Evolutionary conservation across 2,797 vertebrate species (phyloP).

Genomic region (Macropodus opercularis): DNA sequence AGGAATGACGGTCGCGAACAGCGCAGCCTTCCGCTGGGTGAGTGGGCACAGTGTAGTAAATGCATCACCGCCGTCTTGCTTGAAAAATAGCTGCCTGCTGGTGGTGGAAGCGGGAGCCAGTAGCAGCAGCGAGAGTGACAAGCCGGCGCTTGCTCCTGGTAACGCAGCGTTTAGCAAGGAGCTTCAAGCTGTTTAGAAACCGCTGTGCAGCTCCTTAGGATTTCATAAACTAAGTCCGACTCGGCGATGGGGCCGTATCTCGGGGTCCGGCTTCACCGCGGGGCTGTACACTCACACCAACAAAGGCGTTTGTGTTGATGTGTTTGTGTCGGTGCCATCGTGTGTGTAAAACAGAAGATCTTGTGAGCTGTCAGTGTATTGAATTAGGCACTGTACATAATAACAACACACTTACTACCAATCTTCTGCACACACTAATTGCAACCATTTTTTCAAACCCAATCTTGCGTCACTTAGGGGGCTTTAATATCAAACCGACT

Average conservation of each 20-base stretch:
- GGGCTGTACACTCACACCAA: background rate
- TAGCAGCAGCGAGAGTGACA: background rate
- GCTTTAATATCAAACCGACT: slow-evolving; percentile 52
- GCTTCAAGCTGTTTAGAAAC: background rate
- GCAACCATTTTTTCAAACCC: slow-evolving; percentile 42
- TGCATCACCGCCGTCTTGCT: background rate
- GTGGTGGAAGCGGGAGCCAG: background rate
- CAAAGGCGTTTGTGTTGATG: background rate
- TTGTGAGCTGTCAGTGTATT: slow-evolving; percentile 8
- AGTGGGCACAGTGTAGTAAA: background rate
- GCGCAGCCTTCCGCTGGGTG: background rate
- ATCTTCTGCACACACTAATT: slow-evolving; percentile 44
- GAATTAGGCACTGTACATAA: slow-evolving; percentile 34
- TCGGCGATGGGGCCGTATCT: background rate
- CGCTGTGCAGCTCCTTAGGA: background rate
- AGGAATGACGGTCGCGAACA: background rate
- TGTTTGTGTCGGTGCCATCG: slow-evolving; percentile 7
- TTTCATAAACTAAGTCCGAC: background rate
- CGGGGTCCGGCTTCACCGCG: background rate
- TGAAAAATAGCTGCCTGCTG: background rate
- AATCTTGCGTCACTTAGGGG: slow-evolving; percentile 35
- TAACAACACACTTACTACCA: slow-evolving; percentile 34
- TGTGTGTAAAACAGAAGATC: slow-evolving; percentile 20
- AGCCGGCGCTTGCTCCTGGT: background rate
- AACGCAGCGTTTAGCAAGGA: background rate